Evolutionary conservation across 2,797 vertebrate genomes (phyloP).

Genomic region (Malacoraja senta): DNA sequence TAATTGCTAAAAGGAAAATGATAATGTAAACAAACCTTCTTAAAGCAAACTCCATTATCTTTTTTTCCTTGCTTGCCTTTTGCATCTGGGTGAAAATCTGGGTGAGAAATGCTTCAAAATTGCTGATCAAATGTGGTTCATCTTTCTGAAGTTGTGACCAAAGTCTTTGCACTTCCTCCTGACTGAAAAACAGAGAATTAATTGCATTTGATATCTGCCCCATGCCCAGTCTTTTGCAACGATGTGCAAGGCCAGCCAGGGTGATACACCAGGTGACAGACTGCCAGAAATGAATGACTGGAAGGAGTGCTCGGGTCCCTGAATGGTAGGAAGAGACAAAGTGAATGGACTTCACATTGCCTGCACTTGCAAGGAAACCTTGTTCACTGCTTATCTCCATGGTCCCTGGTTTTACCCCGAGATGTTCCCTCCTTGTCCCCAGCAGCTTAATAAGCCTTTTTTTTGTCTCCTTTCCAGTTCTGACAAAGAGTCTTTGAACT

Average conservation of each 20-base stretch:
- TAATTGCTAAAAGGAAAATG: not conserved
- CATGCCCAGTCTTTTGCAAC: not conserved
- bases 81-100: slow-evolving; percentile 76
- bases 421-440: no score
- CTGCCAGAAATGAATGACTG: no score
- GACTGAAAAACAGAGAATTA: slow-evolving; percentile 52
- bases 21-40: slow-evolving; percentile 60
- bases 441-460: no score
- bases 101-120: slow-evolving; percentile 80
- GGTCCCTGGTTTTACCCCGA: no score
- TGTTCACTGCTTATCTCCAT: no score
- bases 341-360: no score
- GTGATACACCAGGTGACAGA: no score
- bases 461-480: no score
- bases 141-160: slow-evolving; percentile 77
- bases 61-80: slow-evolving; percentile 79
- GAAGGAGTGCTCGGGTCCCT: no score
- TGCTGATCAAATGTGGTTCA: slow-evolving; percentile 75
- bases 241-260: not conserved
- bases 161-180: slow-evolving; percentile 68
- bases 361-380: no score
- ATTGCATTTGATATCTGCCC: slow-evolving; percentile 43
- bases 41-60: slow-evolving; percentile 72
- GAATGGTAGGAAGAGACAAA: no score
- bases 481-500: no score